These are phyloP conservation scores for Sinocyclocheilus grahami DNA, from an alignment of 2,113 vertebrate species.

Conservation along the genomic window DNA sequence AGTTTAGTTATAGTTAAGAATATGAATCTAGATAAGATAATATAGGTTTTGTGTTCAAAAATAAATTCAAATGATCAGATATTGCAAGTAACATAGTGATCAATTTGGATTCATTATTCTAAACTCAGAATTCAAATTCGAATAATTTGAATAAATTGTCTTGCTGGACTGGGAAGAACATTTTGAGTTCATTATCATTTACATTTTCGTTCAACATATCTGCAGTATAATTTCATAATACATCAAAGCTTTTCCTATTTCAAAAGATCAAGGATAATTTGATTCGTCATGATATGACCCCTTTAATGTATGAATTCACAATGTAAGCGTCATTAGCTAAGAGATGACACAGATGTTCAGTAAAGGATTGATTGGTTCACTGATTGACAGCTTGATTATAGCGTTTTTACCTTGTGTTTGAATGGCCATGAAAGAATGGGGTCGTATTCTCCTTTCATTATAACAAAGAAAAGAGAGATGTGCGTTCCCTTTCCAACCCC, in stretches of 20 bases:
- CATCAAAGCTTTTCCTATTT: background rate
- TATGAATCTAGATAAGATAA: background rate
- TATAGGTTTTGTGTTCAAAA: background rate
- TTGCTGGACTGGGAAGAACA: background rate
- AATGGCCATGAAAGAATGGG: conserved; percentile 84
- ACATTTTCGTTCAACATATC: background rate
- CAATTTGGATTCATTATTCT: background rate
- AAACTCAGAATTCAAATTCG: background rate
- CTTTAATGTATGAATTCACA: conserved; percentile 3
- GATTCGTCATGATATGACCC: background rate
- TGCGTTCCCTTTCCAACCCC: conserved; percentile 81
- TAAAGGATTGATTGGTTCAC: background rate
- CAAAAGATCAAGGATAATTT: background rate
- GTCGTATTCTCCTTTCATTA: conserved; percentile 86
- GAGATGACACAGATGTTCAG: background rate
- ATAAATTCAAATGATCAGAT: background rate
- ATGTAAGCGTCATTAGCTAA: background rate
- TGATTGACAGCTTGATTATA: conserved; percentile 13
- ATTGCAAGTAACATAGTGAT: background rate
- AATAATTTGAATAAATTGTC: background rate
- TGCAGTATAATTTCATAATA: background rate
- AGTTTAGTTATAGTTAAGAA: background rate
- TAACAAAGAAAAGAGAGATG: conserved; percentile 84
- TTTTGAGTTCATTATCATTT: background rate
- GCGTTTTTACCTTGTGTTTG: conserved; percentile 79